phyloP scores from a whole-genome alignment of 2,797 vertebrate species.

The Poecilia wingei region DNA sequence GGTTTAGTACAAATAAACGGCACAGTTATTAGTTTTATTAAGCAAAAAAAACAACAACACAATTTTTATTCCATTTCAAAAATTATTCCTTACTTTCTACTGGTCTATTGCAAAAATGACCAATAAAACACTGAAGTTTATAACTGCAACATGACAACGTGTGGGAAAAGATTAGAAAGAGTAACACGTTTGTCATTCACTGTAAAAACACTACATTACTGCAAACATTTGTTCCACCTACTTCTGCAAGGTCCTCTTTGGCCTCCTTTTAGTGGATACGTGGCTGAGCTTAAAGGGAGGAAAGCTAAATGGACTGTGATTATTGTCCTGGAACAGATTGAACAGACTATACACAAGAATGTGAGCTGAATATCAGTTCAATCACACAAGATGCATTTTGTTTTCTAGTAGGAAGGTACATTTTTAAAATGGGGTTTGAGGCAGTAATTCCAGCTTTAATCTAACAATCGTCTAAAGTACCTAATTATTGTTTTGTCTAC shows the following conservation, averaged over 20 bases:
- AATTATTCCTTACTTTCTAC: background rate
- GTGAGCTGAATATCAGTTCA: conserved; percentile 86
- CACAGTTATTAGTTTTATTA: background rate
- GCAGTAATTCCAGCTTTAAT: conserved; percentile 51
- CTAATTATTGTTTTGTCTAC: conserved; percentile 28
- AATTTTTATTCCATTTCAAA: background rate
- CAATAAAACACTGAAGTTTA: background rate
- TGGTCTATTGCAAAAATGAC: background rate
- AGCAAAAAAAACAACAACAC: background rate
- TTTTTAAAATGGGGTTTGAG: conserved; percentile 51
- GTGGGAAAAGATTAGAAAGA: background rate
- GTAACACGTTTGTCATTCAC: conserved; percentile 24
- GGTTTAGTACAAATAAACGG: background rate
- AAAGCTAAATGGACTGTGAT: conserved; percentile 90
- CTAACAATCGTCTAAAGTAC: conserved; percentile 39
- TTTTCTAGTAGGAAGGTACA: conserved; percentile 57
- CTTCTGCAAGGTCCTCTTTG: conserved; percentile 58
- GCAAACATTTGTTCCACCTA: conserved; percentile 63
- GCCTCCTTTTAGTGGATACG: conserved; percentile 41
- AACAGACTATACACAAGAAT: conserved; percentile 85
- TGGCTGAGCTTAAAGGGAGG: conserved; percentile 87
- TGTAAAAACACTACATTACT: conserved; percentile 40
- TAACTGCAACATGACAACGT: background rate
- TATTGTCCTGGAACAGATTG: conserved; percentile 93
- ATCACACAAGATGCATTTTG: conserved; percentile 54